Conservation (phyloP, 1,140 invertebrate genomes). For the Zaprionus inermis region DNA sequence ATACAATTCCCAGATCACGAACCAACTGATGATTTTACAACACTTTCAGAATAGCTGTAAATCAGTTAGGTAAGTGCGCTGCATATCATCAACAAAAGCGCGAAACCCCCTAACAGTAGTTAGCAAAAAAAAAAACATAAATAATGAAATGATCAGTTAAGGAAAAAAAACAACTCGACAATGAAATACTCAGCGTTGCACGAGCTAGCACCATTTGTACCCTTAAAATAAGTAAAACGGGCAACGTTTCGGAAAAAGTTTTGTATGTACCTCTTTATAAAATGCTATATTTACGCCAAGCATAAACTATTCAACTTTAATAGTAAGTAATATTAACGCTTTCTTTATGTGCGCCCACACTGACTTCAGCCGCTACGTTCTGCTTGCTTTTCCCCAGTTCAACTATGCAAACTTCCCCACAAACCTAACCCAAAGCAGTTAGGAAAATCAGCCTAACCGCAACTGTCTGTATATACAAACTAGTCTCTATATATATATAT, state of each 20-base stretch:
- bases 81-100: background rate
- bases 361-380: background rate
- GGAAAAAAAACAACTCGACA: background rate
- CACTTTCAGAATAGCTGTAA: background rate
- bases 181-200: background rate
- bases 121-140: background rate
- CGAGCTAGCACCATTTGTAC: background rate
- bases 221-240: background rate
- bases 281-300: background rate
- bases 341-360: background rate
- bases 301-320: background rate
- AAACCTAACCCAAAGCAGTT: background rate
- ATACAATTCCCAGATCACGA: background rate
- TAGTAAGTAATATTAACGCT: background rate
- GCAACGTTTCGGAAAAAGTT: background rate
- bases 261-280: background rate
- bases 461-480: background rate
- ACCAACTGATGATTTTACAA: background rate
- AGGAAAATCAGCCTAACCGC: conserved; percentile 4
- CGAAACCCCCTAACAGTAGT: background rate
- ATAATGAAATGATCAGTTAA: background rate
- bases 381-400: background rate
- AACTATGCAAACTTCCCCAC: background rate
- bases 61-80: background rate
- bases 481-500: conserved; percentile 4